Percentiles rank a stretch among this genome's conserved stretches.
phyloP scores from a whole-genome alignment of 2,113 vertebrate species.

The Eublepharis macularius region DNA sequence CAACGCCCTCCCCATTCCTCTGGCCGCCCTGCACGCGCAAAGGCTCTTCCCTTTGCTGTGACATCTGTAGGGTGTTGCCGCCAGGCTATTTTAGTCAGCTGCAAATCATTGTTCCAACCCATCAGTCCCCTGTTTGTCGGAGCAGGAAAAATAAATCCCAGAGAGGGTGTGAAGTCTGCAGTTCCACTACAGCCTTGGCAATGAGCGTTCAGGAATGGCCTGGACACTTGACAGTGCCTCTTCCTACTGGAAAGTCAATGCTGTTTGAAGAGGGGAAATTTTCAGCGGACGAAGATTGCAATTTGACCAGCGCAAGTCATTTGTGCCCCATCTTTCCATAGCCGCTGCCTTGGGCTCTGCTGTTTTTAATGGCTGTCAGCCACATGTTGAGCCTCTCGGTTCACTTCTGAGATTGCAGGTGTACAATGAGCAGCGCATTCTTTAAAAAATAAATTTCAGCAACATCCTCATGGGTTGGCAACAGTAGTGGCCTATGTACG shows the following conservation, averaged over 20 bases:
- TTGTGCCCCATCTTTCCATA: no score
- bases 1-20: neutral
- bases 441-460: no score
- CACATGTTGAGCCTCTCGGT: no score
- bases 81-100: neutral
- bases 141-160: neutral
- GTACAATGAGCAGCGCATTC: no score
- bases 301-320: no score
- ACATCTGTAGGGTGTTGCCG: neutral
- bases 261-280: neutral
- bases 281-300: neutral
- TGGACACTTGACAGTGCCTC: no score
- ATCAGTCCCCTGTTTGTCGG: neutral
- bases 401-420: no score
- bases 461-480: no score
- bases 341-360: no score
- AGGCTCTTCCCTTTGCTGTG: no score
- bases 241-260: neutral
- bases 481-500: no score
- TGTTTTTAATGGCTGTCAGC: no score
- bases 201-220: neutral
- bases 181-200: neutral
- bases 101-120: neutral
- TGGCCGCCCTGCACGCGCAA: neutral
- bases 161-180: neutral